Base-by-base conservation (phyloP, 1,140 invertebrate species). In the Magallana ariakensis region DNA sequence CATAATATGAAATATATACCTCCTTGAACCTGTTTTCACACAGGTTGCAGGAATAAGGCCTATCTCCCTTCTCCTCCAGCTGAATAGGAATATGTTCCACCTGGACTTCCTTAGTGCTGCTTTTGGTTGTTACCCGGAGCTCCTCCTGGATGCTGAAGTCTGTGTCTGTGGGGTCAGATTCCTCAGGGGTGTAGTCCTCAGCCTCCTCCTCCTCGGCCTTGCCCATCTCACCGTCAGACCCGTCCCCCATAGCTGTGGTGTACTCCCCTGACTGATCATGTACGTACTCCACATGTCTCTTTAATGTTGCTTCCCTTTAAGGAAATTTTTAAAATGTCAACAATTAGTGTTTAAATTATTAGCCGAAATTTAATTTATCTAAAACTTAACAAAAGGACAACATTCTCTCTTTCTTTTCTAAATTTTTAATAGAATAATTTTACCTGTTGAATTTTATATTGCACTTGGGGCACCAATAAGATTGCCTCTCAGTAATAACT, bases 21-120 rank as follows among this genome's bases (percentile, higher is more conserved):
- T 94, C 92, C 89, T 93, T 94, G 84, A 94, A 94, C 60, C 87
- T 90, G 33, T 89, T 86, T 0, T 82, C 84, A 90, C 93, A 93
- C 9, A 91, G 81, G 15, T 90, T 80, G 89, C 93, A 93, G 11
- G 55, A 56, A 87, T 87, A 93, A 26, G 90, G 90, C 33, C 92
- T 84, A 6, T 89, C 85, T 7, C 86, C 84, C 87, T 85, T 88
- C 16, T 92, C 90, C 1, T 82, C 83, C 1, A 26, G 55, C 15
- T 53, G 57, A 16, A 75, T 6, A 54, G 85, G 26, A 33, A 85
- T 75, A 19, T 57, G 56, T 2, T 81, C 85, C 54, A 81, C 22
- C 7, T 81, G 75, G 16, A 54, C 70, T 13, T 85, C 56, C 11
- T 82, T 82, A 1, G 80, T 82, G 56, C 11, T 55, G 53, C 53